These are phyloP conservation scores for Platynereis dumerilii DNA, from an alignment of 2,888 invertebrate genomes.

Conservation along the genomic window DNA sequence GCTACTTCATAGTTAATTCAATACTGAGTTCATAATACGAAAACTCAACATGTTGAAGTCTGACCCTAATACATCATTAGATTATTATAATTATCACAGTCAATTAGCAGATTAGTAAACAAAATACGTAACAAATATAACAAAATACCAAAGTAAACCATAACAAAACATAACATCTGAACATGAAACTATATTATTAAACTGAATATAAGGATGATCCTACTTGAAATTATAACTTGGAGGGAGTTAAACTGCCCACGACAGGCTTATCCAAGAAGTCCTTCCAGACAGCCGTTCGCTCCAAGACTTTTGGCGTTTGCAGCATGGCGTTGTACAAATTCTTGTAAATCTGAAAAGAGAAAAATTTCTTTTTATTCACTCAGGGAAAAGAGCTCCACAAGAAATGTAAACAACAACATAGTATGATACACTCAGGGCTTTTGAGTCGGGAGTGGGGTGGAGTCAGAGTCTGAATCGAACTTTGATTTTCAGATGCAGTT, in stretches of 20 bases:
- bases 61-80: too few species aligned
- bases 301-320: slow-evolving; percentile 50
- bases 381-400: too few species aligned
- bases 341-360: slow-evolving; percentile 56
- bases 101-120: not conserved
- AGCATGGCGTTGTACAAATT: slow-evolving; percentile 59
- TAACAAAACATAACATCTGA: not conserved
- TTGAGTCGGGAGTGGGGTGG: too few species aligned
- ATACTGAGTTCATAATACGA: too few species aligned
- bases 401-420: too few species aligned
- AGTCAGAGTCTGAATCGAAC: too few species aligned
- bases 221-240: slow-evolving; percentile 6
- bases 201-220: not conserved
- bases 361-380: slow-evolving; percentile 3
- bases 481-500: too few species aligned
- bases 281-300: slow-evolving; percentile 54
- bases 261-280: slow-evolving; percentile 54
- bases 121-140: not conserved
- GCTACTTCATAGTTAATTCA: too few species aligned
- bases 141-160: not conserved
- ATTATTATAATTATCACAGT: too few species aligned
- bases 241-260: slow-evolving; percentile 36
- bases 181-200: not conserved
- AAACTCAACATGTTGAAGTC: too few species aligned
- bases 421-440: too few species aligned